These are phyloP conservation scores for Oryzias woworae DNA, from an alignment of 2,113 vertebrate species.

Conservation along the genomic window DNA sequence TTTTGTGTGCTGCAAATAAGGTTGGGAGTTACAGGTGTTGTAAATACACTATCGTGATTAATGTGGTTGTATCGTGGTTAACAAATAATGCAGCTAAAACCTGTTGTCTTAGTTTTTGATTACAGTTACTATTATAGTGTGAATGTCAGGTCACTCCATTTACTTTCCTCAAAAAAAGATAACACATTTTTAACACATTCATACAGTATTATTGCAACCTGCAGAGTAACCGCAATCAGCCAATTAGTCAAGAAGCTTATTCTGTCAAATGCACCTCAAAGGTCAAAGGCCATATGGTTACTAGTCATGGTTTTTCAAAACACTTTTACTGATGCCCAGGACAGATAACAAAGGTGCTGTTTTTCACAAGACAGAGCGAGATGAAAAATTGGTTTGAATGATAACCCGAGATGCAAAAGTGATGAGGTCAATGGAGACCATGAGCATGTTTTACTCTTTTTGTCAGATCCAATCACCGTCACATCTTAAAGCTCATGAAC, in stretches of 20 bases:
- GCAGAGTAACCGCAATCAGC: not conserved
- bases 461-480: constrained; percentile 55
- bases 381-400: constrained; percentile 6
- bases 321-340: not conserved
- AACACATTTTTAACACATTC: not conserved
- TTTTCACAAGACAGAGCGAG: constrained; percentile 7
- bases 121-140: too few relatives aligned
- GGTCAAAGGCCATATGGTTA: not conserved
- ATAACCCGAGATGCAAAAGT: constrained; percentile 25
- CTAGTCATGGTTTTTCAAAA: not conserved
- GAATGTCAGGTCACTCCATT: not conserved
- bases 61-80: too few relatives aligned
- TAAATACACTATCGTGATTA: too few relatives aligned
- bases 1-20: too few relatives aligned
- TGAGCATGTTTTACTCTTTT: constrained; percentile 47
- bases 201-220: not conserved
- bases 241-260: not conserved
- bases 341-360: not conserved
- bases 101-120: too few relatives aligned
- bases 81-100: too few relatives aligned
- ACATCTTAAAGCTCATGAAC: constrained; percentile 34
- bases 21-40: too few relatives aligned
- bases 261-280: not conserved
- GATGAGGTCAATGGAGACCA: constrained; percentile 32
- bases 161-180: not conserved